phyloP scores from a whole-genome alignment of 2,888 invertebrate genomes.

The Megalurothrips usitatus region DNA sequence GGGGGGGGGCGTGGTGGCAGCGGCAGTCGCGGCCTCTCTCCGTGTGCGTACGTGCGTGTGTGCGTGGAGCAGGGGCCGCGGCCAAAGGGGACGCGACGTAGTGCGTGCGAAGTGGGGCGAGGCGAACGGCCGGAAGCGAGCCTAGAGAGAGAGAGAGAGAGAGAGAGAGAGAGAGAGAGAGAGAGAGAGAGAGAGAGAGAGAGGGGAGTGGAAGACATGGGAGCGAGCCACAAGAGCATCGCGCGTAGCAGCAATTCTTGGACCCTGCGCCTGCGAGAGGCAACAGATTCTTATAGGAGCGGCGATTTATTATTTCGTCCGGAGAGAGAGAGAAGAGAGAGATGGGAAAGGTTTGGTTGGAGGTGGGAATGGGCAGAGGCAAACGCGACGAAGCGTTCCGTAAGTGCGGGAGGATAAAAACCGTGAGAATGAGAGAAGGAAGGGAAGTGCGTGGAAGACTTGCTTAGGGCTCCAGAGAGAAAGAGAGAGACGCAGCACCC shows the following conservation, averaged over 20 bases:
- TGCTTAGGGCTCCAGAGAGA: too few species aligned
- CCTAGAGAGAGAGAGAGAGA: too few species aligned
- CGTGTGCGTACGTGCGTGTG: background rate
- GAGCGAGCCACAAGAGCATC: background rate
- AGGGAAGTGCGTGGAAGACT: background rate
- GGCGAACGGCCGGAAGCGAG: too few species aligned
- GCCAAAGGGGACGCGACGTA: too few species aligned
- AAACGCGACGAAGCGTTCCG: background rate
- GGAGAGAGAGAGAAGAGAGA: background rate
- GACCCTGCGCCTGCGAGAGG: conserved; percentile 5
- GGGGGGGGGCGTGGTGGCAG: too few species aligned
- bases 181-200: background rate
- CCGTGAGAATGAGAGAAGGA: background rate
- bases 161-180: background rate
- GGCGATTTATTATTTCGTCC: conserved; percentile 19
- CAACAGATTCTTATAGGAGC: conserved; percentile 8
- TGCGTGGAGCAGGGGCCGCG: too few species aligned
- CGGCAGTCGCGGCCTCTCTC: too few species aligned
- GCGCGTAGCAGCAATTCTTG: background rate
- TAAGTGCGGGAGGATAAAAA: background rate
- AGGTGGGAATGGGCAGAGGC: too few species aligned
- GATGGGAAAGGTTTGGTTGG: background rate
- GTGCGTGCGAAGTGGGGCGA: too few species aligned
- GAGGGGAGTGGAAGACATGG: background rate
- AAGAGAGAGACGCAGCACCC: too few species aligned